These are phyloP conservation scores for Chironomus riparius DNA, from an alignment of 2,888 invertebrate genomes.

Conservation along the genomic window DNA sequence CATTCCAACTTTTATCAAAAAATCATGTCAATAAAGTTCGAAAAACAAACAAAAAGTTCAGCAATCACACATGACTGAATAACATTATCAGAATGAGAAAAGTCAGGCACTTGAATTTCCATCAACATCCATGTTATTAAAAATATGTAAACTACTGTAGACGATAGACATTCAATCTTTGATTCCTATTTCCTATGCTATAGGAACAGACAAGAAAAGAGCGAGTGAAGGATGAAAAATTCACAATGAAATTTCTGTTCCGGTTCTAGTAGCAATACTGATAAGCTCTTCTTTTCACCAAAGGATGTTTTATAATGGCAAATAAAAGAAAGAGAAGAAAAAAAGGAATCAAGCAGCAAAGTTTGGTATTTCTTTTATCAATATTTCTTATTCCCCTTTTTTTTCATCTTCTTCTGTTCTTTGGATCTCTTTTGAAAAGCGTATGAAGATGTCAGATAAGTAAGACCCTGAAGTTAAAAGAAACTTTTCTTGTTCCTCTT, in stretches of 20 bases:
- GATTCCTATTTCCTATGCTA: not conserved
- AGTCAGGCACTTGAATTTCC: too few relatives aligned
- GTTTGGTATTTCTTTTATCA: not conserved
- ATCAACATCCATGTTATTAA: too few relatives aligned
- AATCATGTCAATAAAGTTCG: too few relatives aligned
- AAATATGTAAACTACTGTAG: not conserved
- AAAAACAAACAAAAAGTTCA: too few relatives aligned
- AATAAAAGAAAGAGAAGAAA: not conserved
- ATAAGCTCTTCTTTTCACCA: not conserved
- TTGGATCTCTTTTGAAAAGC: not conserved
- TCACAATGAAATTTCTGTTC: not conserved
- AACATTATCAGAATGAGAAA: too few relatives aligned
- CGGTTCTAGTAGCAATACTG: not conserved
- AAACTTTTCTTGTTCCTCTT: not conserved
- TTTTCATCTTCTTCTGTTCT: not conserved
- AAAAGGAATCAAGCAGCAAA: not conserved
- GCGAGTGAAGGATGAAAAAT: not conserved
- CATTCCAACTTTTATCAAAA: too few relatives aligned
- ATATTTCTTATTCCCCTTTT: not conserved
- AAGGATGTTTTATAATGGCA: not conserved
- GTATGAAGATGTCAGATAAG: conserved; percentile 3
- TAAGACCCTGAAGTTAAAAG: conserved; percentile 6
- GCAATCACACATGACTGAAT: too few relatives aligned
- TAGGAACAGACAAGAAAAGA: too few relatives aligned
- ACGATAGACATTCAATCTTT: not conserved